Evolutionary conservation across 2,888 invertebrate genomes (phyloP).

Genomic region (Malthinus flaveolus): DNA sequence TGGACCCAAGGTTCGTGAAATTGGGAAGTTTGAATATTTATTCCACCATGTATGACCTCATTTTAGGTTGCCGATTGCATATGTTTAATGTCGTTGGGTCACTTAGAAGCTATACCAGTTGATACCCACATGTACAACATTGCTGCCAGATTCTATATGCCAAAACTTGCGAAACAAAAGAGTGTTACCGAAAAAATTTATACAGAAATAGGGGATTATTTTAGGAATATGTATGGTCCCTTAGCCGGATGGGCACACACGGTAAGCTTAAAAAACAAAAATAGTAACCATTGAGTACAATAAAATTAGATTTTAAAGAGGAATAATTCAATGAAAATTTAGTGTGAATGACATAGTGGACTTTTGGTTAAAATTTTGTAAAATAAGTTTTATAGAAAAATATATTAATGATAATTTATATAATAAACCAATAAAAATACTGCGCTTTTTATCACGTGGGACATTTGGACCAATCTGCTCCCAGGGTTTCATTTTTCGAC

Average conservation of each 20-base stretch:
- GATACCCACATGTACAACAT: constrained; percentile 97
- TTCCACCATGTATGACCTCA: too few species aligned
- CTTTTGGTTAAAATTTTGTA: too few species aligned
- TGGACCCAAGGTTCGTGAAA: constrained; percentile 78
- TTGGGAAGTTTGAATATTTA: background rate
- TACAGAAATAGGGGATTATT: constrained; percentile 81
- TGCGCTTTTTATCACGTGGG: too few species aligned
- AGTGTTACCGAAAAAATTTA: constrained; percentile 82
- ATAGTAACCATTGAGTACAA: too few species aligned
- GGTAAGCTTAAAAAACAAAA: constrained; percentile 58
- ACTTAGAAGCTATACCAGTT: constrained; percentile 87
- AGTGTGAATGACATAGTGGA: too few species aligned
- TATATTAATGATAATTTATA: too few species aligned
- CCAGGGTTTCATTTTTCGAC: too few species aligned
- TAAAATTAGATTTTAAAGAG: too few species aligned
- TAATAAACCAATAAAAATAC: too few species aligned
- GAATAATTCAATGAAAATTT: too few species aligned
- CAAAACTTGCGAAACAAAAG: constrained; percentile 73
- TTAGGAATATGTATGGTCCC: constrained; percentile 79
- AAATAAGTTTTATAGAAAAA: too few species aligned
- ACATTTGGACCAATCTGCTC: too few species aligned
- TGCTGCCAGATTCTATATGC: constrained; percentile 78
- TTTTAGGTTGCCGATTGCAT: constrained; percentile 94
- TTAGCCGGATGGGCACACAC: constrained; percentile 96
- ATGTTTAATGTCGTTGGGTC: constrained; percentile 92